phyloP scores from a whole-genome alignment of 2,888 invertebrate species.

The Rhodophaea formosa region DNA sequence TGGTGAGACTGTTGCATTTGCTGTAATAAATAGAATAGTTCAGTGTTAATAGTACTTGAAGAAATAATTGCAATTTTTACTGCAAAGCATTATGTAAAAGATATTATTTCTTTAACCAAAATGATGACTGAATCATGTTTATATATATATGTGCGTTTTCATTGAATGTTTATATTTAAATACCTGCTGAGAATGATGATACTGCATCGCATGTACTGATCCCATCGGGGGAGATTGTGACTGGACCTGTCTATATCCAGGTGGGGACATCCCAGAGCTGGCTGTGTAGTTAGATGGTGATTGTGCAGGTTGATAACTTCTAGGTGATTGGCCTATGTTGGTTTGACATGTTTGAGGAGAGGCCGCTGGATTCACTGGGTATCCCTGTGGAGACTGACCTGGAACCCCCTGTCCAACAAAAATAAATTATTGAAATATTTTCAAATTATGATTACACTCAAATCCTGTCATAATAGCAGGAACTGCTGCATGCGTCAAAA shows the following conservation, averaged over 20 bases:
- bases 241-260: slow-evolving; percentile 74
- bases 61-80: too few relatives aligned
- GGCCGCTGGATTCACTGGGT: slow-evolving; percentile 78
- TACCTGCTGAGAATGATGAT: slow-evolving; percentile 75
- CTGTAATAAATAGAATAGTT: slow-evolving; percentile 27
- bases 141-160: too few relatives aligned
- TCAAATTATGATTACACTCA: too few relatives aligned
- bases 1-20: slow-evolving; percentile 57
- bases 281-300: slow-evolving; percentile 74
- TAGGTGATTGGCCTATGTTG: slow-evolving; percentile 64
- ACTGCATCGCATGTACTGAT: slow-evolving; percentile 74
- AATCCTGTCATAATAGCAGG: too few relatives aligned
- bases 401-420: slow-evolving; percentile 54
- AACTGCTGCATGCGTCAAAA: too few relatives aligned
- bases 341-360: slow-evolving; percentile 75
- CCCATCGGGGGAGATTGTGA: slow-evolving; percentile 75
- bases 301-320: slow-evolving; percentile 78
- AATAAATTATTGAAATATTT: background rate
- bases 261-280: slow-evolving; percentile 79
- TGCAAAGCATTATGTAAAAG: too few relatives aligned
- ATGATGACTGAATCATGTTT: too few relatives aligned
- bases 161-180: too few relatives aligned
- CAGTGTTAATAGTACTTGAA: background rate
- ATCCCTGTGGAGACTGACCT: slow-evolving; percentile 75
- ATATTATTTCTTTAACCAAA: too few relatives aligned